A percentile compares a stretch with the other conserved stretches of the same genome.
Evolutionary conservation across 2,797 vertebrate species (phyloP).

Genomic region (Carapus acus): DNA sequence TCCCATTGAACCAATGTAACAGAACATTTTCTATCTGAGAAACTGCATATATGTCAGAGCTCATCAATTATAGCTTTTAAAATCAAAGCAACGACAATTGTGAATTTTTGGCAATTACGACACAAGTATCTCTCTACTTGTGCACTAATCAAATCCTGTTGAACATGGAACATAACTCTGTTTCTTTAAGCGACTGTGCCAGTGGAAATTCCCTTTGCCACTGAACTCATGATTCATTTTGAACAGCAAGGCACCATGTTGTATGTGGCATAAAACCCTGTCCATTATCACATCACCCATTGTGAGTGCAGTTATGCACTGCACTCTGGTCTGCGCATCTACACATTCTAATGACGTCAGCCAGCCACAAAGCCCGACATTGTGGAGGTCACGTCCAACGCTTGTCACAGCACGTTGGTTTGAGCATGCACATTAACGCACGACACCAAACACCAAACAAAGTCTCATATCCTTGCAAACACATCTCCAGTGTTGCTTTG

Average conservation of each 20-base stretch:
- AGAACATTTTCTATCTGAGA: no score
- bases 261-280: conserved; percentile 12
- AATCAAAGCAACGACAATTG: no score
- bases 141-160: no score
- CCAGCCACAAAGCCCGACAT: conserved; percentile 49
- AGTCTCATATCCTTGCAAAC: background rate
- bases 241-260: conserved; percentile 13
- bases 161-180: conserved; percentile 19
- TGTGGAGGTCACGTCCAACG: conserved; percentile 43
- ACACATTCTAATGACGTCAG: conserved; percentile 57
- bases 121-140: no score
- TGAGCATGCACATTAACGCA: conserved; percentile 24
- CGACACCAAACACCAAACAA: conserved; percentile 4
- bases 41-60: no score
- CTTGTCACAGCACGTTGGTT: conserved; percentile 7
- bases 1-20: no score
- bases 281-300: conserved; percentile 25
- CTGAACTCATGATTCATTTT: background rate
- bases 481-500: background rate
- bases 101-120: no score
- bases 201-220: conserved; percentile 18
- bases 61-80: no score
- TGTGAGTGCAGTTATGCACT: conserved; percentile 22
- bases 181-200: conserved; percentile 2
- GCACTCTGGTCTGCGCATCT: conserved; percentile 24